These are phyloP conservation scores for Amphimedon queenslandica DNA, from an alignment of 37 sponge, comb jelly and placozoan genomes.

Conservation along the genomic window DNA sequence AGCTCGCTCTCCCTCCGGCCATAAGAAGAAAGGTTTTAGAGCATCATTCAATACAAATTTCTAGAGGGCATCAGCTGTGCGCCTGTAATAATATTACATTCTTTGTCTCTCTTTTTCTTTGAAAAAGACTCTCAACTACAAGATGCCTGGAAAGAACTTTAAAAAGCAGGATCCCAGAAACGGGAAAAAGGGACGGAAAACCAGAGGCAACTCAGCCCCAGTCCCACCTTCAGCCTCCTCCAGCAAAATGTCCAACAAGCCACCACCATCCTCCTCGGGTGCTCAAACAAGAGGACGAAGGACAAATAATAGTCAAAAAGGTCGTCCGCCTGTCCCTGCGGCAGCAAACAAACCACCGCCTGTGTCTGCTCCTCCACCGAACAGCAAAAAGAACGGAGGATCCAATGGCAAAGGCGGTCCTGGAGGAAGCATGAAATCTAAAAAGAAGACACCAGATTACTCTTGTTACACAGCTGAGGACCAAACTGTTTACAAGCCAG, in stretches of 20 bases:
- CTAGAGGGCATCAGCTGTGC: too few relatives aligned
- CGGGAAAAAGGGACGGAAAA: slow-evolving; percentile 8
- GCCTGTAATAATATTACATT: too few relatives aligned
- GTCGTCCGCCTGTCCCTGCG: background rate
- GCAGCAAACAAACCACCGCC: too few relatives aligned
- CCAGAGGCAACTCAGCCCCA: background rate
- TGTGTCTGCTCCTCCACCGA: background rate
- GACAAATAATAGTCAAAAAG: slow-evolving; percentile 34
- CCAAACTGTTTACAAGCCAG: slow-evolving; percentile 48
- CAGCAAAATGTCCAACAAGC: background rate
- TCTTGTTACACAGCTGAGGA: slow-evolving; percentile 31
- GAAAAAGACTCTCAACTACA: too few relatives aligned
- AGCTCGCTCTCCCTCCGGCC: too few relatives aligned
- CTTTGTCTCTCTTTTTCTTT: too few relatives aligned
- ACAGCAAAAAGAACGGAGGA: too few relatives aligned
- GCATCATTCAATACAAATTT: too few relatives aligned
- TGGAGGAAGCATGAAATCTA: slow-evolving; percentile 17
- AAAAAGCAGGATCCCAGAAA: background rate
- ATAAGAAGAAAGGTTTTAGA: too few relatives aligned
- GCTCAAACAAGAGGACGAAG: slow-evolving; percentile 18
- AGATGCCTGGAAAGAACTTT: too few relatives aligned
- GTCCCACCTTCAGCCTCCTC: background rate
- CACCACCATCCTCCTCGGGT: background rate
- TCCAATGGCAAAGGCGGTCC: slow-evolving; percentile 13
- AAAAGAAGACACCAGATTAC: slow-evolving; percentile 1